Evolutionary conservation across 2,797 vertebrate species (phyloP).

Genomic region (Acanthiza pusilla): DNA sequence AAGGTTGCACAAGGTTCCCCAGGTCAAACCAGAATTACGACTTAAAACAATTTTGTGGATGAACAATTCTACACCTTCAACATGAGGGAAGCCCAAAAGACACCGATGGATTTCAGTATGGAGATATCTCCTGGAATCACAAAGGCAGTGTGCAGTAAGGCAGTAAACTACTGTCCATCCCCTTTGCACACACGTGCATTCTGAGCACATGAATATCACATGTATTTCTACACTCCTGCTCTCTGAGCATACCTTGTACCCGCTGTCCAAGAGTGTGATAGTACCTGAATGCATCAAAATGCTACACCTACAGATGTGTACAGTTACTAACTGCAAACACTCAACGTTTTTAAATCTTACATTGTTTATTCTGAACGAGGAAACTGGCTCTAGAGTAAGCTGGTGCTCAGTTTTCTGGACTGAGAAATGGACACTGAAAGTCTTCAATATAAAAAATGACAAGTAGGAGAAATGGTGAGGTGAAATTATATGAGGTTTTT

Average conservation of each 20-base stretch:
- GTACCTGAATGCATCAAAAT: neutral
- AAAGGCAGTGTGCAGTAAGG: neutral
- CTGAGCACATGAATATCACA: neutral
- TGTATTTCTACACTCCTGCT: neutral
- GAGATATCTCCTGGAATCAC: neutral
- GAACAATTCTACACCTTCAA: slow-evolving; percentile 27
- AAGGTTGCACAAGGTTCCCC: neutral
- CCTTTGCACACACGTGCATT: neutral
- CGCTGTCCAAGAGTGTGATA: neutral
- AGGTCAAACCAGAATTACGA: slow-evolving; percentile 24
- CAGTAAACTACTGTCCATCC: neutral
- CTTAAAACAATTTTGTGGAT: neutral
- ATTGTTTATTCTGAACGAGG: neutral
- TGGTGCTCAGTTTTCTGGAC: neutral
- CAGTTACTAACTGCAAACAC: neutral
- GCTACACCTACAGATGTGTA: neutral
- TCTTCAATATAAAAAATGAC: neutral
- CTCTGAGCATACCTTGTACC: neutral
- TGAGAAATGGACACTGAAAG: neutral
- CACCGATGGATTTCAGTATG: neutral
- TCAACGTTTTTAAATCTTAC: neutral
- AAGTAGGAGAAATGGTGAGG: neutral
- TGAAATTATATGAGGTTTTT: neutral
- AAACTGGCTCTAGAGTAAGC: neutral
- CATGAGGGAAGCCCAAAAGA: neutral